Evolutionary conservation across 1,140 invertebrate genomes (phyloP), one percentile per base, ranked within the genome.

Genomic region (Hirudo medicinalis): DNA sequence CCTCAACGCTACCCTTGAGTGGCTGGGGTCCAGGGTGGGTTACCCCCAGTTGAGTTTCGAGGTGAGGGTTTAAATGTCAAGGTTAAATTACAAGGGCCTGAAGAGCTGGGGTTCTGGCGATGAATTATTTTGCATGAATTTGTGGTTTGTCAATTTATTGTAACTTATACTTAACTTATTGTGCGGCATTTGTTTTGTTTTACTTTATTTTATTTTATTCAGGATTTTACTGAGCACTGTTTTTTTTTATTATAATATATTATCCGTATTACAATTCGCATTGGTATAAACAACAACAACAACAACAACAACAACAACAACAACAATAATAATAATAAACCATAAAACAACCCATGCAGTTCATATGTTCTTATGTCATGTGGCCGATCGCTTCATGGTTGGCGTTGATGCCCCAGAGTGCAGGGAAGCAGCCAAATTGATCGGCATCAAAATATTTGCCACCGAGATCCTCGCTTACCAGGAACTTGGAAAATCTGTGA

Each of bases 1-100:
- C 70, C 25, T 77, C 19, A 74, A 77, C 54, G 36, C 71, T 20
- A 72, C 73, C 32, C 70, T 76, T 0, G 25, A 68, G 13, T 77
- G 76, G 76, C 70, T 77, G 36, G 75, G 75, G 25, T 53, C 32
- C 20, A 60, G 69, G 67, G 70, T 72, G 17, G 74, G 74, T 25
- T 75, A 78, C 49, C 77, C 75, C 19, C 75, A 76, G 22, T 72
- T 81, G 11, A 76, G 77, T 29, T 80, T 81, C 73, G 76, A 80
- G 77, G 79, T 81, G 72, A 75, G 71, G 49, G 25, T 8, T 63
- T 63, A 6, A 63, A 63, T 3, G 32, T 36, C 32, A 36, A 36
- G 6, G 32, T 36, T 36, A 36, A 36, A 36, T 36, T 36, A 36
- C 6, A 36, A 36, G 2, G 32, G 2, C 32, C 2, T 36, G 32